Base-by-base conservation (phyloP, 30 jellyfish, hydroid and myxozoan genomes). In the Haliclystus octoradiatus region DNA sequence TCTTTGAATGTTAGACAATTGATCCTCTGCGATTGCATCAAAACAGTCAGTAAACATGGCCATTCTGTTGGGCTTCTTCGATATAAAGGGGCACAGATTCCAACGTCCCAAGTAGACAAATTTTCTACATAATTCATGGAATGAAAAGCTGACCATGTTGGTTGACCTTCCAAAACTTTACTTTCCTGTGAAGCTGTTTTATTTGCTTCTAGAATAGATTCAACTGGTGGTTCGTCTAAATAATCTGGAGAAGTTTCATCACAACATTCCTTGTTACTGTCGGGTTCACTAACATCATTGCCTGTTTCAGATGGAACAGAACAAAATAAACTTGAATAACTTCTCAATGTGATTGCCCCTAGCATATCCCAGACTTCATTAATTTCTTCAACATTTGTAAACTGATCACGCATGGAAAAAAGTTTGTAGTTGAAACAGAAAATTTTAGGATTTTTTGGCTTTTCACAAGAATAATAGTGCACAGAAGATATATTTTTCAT, bases 41-140 rank as follows among this genome's bases (percentile, higher is more conserved):
- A 57, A 3, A 30, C 13, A 29, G 26, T 26, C 14, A 13, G 9
- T 19, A 40, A 78, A 62, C 49, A 28, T 24, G 79, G 24, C 63
- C 81, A 70, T 13, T 70, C 81, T 2, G 81, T 70, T 50, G 81
- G 81, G 5, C 76, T 4, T 12, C 78, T 71, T 2, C 63, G 63
- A 25, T 12, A 52, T 15, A 70, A 52, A 4, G 81, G 81, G n/a
- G 12, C 33, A 15, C 77, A 24, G 23, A 64, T 22, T 50, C 31
- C 62, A 49, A 19, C 19, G 19, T 40, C 57, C 19, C 57, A 40
- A 5, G 9, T 9, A 40, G 19, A 9, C 19, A 40, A 9, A 5
- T 9, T 19, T 5, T 9, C 14, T 40, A 5, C 14, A 19, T 19
- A 40, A 9, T 15, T 70, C 63, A 70, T 24, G 3, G 81, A 70